These are phyloP conservation scores for Heliconius charithonia DNA, from an alignment of 2,888 invertebrate species.

Conservation along the genomic window DNA sequence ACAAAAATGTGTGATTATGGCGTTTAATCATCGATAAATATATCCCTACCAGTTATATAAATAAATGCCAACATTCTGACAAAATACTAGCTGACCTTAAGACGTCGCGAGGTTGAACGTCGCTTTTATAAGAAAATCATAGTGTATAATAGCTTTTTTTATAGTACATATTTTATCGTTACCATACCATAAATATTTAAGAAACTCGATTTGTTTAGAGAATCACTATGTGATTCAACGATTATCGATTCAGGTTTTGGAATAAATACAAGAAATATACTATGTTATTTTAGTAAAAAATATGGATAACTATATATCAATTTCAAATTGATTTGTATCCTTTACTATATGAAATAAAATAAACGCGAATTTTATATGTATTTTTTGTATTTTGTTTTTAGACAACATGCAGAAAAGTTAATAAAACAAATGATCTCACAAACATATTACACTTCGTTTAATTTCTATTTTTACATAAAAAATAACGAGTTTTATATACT, in stretches of 20 bases:
- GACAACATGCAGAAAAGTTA: too few relatives aligned
- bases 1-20: neutral
- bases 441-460: neutral
- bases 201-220: neutral
- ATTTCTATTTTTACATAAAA: neutral
- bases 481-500: neutral
- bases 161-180: neutral
- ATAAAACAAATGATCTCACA: too few relatives aligned
- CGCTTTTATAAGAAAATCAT: conserved; percentile 13
- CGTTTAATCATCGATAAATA: neutral
- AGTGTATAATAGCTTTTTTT: neutral
- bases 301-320: too few relatives aligned
- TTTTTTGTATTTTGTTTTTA: too few relatives aligned
- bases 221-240: neutral
- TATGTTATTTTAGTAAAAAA: neutral
- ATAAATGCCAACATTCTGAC: conserved; percentile 14
- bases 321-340: too few relatives aligned
- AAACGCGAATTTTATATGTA: too few relatives aligned
- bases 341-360: too few relatives aligned
- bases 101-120: neutral
- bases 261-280: neutral
- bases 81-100: conserved; percentile 10
- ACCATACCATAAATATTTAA: neutral
- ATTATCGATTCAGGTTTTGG: neutral
- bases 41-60: conserved; percentile 12